Evolutionary conservation across 2,888 invertebrate species (phyloP).

Genomic region (Sinohyriopsis cumingii): DNA sequence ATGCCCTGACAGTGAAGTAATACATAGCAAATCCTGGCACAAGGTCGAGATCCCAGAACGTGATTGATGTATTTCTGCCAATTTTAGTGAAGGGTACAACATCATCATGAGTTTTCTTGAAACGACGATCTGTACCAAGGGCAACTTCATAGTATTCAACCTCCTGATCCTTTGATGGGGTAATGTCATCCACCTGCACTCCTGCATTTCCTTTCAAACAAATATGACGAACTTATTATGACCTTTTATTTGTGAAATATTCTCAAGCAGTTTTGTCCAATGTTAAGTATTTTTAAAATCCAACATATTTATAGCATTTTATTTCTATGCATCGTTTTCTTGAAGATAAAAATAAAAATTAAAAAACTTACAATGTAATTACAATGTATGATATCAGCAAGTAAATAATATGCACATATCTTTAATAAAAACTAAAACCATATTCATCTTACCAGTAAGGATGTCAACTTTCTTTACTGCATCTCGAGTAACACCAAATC

Average conservation of each 20-base stretch:
- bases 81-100: slow-evolving; percentile 52
- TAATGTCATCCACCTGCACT: slow-evolving; percentile 16
- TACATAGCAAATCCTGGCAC: slow-evolving; percentile 40
- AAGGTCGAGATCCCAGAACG: slow-evolving; percentile 46
- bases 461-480: slow-evolving; percentile 27
- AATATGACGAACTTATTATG: too few species aligned
- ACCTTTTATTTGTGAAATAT: too few species aligned
- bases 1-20: slow-evolving; percentile 54
- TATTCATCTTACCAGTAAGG: slow-evolving; percentile 25
- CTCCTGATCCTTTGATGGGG: slow-evolving; percentile 32
- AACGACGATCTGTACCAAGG: slow-evolving; percentile 52
- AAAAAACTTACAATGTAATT: too few species aligned
- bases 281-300: too few species aligned
- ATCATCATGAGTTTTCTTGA: slow-evolving; percentile 45
- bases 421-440: too few species aligned
- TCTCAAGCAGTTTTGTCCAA: too few species aligned
- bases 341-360: too few species aligned
- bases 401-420: too few species aligned
- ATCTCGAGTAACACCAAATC: slow-evolving; percentile 48
- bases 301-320: too few species aligned
- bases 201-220: slow-evolving; percentile 32
- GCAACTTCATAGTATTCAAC: slow-evolving; percentile 51
- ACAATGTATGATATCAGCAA: too few species aligned
- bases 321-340: too few species aligned
- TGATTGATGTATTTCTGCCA: slow-evolving; percentile 45